Base-by-base conservation (phyloP, 2,113 vertebrate genomes). In the Eurypyga helias region DNA sequence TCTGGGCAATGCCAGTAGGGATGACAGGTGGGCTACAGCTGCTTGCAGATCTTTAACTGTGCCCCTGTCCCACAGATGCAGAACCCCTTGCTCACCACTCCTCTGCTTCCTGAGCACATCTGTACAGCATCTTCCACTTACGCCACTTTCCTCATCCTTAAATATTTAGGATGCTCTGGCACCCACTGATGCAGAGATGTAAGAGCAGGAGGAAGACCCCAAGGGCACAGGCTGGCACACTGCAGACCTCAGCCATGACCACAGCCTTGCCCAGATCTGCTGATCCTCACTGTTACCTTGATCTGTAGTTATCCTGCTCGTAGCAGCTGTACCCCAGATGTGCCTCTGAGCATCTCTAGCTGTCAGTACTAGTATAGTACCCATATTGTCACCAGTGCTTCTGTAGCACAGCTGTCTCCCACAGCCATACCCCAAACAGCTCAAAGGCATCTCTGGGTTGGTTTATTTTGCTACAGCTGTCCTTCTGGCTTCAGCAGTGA, bases 161-260 rank as follows among this genome's bases (percentile, higher is more conserved):
- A 62, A 75, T 55, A 24, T 54, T 69, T 62, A 49, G 54, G 49
- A 34, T 69, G 61, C 46, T 70, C 46, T 55, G 33, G 21, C 51
- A 78, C 36, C 24, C 18, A 4, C 6, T 3, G 2, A 13, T 51
- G 29, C 33, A 34, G 72, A 34, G 41, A 25, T 1, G 1, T 4
- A 51, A 76, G 25, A 79, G 29, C 65, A 43, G n/a, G 60, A 66
- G 34, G 14, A 38, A 54, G 60, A 38, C 4, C 33, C 33, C n/a
- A 36, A 23, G 18, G n/a, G 19, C 34, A 17, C 20, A 24, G 15
- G 5, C 67, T 70, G 49, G 62, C 57, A 49, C 14, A 9, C 14
- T 17, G 33, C 43, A 72, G 62, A 11, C 65, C 28, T 70, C 54
- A 70, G 29, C 67, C 21, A 11, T 5, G 29, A 15, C 20, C 55